These are phyloP conservation scores for Drosophila anomalata DNA, from an alignment of 2,888 invertebrate genomes.

Conservation along the genomic window DNA sequence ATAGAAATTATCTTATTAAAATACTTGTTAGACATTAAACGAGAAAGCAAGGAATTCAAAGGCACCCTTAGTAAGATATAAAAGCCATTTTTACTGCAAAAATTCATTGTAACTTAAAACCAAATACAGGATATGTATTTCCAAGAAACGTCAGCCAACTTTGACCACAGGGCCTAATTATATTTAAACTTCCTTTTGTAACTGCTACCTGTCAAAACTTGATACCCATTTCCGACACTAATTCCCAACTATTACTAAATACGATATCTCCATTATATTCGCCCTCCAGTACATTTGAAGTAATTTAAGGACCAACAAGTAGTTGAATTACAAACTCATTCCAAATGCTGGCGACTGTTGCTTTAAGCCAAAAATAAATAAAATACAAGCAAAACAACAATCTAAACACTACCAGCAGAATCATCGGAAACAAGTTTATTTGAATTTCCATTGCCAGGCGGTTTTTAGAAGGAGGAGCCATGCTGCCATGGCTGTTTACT, in stretches of 20 bases:
- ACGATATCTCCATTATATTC: not conserved
- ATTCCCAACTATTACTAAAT: constrained; percentile 1
- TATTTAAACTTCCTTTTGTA: not conserved
- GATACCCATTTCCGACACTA: constrained; percentile 1
- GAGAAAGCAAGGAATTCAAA: not conserved
- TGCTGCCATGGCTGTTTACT: constrained; percentile 27
- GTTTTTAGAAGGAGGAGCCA: constrained; percentile 13
- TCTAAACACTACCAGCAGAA: constrained; percentile 29
- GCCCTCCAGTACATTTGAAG: not conserved
- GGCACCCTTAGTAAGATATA: not conserved
- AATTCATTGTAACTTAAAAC: not conserved
- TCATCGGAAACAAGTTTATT: constrained; percentile 54
- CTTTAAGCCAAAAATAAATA: constrained; percentile 48
- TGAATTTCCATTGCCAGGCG: constrained; percentile 28
- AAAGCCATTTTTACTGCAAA: not conserved
- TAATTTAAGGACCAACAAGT: not conserved
- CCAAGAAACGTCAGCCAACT: not conserved
- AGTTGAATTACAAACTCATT: not conserved
- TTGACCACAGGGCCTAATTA: constrained; percentile 1
- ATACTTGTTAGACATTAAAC: not conserved
- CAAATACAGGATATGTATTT: not conserved
- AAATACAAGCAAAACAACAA: constrained; percentile 36
- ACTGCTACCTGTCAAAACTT: not conserved
- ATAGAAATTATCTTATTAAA: too few relatives aligned
- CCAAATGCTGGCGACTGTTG: constrained; percentile 18